These are phyloP conservation scores for Hylyphantes graminicola DNA, from an alignment of 1,140 invertebrate genomes.

Conservation along the genomic window DNA sequence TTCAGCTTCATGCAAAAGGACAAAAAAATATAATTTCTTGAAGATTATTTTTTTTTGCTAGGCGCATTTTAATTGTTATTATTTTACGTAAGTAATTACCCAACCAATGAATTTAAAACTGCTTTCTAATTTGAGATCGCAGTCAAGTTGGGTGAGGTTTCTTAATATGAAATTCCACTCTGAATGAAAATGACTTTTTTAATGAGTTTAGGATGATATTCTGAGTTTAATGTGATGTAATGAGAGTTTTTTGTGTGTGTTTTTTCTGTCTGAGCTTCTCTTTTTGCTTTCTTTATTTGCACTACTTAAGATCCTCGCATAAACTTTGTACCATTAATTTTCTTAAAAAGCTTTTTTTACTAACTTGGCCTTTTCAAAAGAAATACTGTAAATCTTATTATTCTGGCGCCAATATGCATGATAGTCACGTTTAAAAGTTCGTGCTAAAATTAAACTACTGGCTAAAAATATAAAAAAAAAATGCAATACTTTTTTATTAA, in stretches of 20 bases:
- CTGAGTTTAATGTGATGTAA: conserved; percentile 37
- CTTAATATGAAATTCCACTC: conserved; percentile 25
- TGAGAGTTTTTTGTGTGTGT: conserved; percentile 15
- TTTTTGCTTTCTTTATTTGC: not conserved
- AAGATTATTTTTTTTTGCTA: not conserved
- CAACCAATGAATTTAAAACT: conserved; percentile 35
- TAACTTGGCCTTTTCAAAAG: too few species aligned
- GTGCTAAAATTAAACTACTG: too few species aligned
- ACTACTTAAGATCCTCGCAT: too few species aligned
- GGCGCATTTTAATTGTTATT: conserved; percentile 30
- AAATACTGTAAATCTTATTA: too few species aligned
- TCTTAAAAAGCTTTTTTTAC: too few species aligned
- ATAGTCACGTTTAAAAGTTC: too few species aligned
- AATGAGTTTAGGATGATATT: conserved; percentile 47
- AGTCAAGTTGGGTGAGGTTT: conserved; percentile 1
- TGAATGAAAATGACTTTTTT: conserved; percentile 42
- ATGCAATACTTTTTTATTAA: too few species aligned
- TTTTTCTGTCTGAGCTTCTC: not conserved
- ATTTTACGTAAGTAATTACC: conserved; percentile 31
- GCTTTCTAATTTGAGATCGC: conserved; percentile 36
- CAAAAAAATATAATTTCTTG: conserved; percentile 6
- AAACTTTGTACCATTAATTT: too few species aligned
- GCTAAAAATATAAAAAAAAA: too few species aligned
- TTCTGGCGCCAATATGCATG: too few species aligned
- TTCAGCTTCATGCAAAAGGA: conserved; percentile 8